phyloP scores from a whole-genome alignment of 2,113 vertebrate species.

The Puntigrus tetrazona region DNA sequence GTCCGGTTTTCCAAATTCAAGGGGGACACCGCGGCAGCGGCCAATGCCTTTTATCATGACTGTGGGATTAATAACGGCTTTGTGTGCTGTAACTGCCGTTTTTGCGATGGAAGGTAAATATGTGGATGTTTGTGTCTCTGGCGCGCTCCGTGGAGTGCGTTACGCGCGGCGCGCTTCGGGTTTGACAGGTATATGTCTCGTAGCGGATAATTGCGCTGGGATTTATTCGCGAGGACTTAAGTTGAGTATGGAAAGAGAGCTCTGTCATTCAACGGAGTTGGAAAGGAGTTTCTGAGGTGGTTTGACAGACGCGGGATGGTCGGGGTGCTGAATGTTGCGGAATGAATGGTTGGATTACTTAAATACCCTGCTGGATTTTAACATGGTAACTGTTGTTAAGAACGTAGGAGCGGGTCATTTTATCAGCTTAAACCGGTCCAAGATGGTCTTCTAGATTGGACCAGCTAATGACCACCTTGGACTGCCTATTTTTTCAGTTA shows the following conservation, averaged over 20 bases:
- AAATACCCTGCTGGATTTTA: not conserved
- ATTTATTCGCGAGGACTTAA: slow-evolving; percentile 18
- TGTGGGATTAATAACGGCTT: slow-evolving; percentile 76
- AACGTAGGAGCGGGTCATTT: not conserved
- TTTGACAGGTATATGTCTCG: slow-evolving; percentile 20
- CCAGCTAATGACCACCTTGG: not conserved
- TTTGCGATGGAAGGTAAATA: slow-evolving; percentile 81
- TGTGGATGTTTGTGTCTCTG: slow-evolving; percentile 41
- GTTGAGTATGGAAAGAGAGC: not conserved
- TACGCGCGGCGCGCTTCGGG: not conserved
- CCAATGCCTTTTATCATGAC: slow-evolving; percentile 73
- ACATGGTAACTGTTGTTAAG: not conserved
- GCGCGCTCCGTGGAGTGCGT: slow-evolving; percentile 26
- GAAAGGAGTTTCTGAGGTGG: not conserved
- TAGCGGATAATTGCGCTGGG: not conserved
- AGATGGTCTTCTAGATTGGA: not conserved
- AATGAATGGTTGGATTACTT: slow-evolving; percentile 1
- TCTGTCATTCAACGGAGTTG: slow-evolving; percentile 20
- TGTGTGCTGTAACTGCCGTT: slow-evolving; percentile 72
- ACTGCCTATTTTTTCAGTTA: not conserved
- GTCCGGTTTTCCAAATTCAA: slow-evolving; percentile 66
- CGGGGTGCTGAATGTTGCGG: not conserved
- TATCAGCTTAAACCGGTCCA: not conserved
- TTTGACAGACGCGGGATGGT: slow-evolving; percentile 4
- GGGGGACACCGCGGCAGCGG: slow-evolving; percentile 62